These are phyloP conservation scores for Oncopodura yosiiana DNA, from an alignment of 1,140 invertebrate genomes.

Conservation along the genomic window DNA sequence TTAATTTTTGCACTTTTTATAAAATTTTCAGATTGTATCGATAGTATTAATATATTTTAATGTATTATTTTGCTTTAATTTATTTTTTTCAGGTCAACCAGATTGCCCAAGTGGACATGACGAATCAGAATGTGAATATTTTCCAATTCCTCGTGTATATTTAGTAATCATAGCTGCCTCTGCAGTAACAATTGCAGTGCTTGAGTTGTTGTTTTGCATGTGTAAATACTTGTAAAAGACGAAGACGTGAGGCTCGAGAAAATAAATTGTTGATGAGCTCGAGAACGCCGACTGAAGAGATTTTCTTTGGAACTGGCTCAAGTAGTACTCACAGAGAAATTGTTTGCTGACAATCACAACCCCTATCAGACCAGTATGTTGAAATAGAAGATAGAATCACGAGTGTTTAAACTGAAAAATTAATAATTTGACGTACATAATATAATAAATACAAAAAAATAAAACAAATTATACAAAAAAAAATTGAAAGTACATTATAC, in stretches of 20 bases:
- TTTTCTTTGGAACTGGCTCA: conserved; percentile 22
- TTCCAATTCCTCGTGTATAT: conserved; percentile 32
- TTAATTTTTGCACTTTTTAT: too few species aligned
- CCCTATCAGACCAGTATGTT: conserved; percentile 81
- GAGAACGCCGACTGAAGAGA: conserved; percentile 25
- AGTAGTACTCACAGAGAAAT: conserved; percentile 50
- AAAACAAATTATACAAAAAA: too few species aligned
- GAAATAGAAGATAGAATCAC: conserved; percentile 79
- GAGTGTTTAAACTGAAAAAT: conserved; percentile 50
- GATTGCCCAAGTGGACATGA: conserved; percentile 82
- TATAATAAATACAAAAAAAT: too few species aligned
- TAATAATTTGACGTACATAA: too few species aligned
- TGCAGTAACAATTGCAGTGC: conserved; percentile 14
- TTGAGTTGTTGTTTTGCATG: conserved; percentile 29
- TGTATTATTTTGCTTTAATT: too few species aligned
- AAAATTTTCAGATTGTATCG: too few species aligned
- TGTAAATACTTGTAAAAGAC: conserved; percentile 22
- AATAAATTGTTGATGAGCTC: conserved; percentile 19
- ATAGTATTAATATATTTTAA: too few species aligned
- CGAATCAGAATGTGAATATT: conserved; percentile 53
- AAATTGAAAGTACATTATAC: too few species aligned
- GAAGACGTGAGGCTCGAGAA: conserved; percentile 15
- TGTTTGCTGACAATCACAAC: conserved; percentile 78
- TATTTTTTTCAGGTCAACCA: too few species aligned
- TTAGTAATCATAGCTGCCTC: conserved; percentile 16